phyloP scores from a whole-genome alignment of 2,113 vertebrate genomes.

The Brachyistius frenatus region DNA sequence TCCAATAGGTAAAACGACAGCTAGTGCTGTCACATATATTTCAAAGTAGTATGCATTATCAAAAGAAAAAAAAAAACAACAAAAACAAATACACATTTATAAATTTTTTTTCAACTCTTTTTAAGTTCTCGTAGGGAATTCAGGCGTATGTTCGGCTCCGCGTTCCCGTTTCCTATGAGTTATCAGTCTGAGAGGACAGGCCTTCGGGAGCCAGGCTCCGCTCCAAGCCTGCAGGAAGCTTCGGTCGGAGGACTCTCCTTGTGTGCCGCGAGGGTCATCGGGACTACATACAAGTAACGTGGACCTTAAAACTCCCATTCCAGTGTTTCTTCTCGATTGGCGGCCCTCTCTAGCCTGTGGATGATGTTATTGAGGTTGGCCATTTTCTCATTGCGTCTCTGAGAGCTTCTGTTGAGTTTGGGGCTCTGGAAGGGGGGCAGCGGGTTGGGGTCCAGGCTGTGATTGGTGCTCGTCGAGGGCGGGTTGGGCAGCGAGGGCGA shows the following conservation, averaged over 20 bases:
- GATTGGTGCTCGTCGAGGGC: conserved; percentile 76
- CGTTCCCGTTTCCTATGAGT: conserved; percentile 50
- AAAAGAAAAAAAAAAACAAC: conserved; percentile 84
- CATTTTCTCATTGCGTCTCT: conserved; percentile 98
- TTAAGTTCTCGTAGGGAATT: conserved; percentile 85
- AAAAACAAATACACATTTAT: conserved; percentile 92
- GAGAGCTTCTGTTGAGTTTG: conserved; percentile 91
- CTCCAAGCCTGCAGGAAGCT: conserved; percentile 59
- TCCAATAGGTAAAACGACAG: conserved; percentile 95
- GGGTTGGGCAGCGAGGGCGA: conserved; percentile 88
- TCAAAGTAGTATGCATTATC: conserved; percentile 97
- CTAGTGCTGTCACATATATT: conserved; percentile 95
- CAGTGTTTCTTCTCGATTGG: conserved; percentile 94
- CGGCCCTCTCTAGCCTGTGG: conserved; percentile 94
- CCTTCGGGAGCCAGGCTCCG: conserved; percentile 65
- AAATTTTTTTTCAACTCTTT: conserved; percentile 90
- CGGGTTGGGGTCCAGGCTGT: conserved; percentile 80
- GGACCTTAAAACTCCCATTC: conserved; percentile 96
- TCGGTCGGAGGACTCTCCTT: conserved; percentile 51
- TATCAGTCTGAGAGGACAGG: conserved; percentile 55
- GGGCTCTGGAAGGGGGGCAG: conserved; percentile 82
- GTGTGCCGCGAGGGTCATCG: conserved; percentile 39
- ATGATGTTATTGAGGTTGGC: conserved; percentile 99
- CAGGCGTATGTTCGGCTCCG: conserved; percentile 58
- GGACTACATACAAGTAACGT: conserved; percentile 34